A percentile compares a stretch with the other conserved stretches of the same genome.
Evolutionary conservation across 1,140 invertebrate species (phyloP).

Genomic region (Parasteatoda tepidariorum): DNA sequence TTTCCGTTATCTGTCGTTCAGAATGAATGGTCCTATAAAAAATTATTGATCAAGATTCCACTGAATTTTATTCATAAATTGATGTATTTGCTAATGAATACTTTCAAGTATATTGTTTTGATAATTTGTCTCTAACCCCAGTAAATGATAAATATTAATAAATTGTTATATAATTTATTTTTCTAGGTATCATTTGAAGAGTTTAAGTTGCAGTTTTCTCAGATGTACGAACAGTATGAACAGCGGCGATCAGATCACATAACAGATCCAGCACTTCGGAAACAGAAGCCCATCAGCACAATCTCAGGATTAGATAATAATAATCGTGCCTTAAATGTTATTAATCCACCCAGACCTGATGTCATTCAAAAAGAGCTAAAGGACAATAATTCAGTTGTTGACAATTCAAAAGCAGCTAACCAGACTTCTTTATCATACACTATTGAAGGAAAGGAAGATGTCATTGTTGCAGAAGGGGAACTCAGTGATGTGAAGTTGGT

Average conservation of each 20-base stretch:
- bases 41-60: no score
- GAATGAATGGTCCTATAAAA: no score
- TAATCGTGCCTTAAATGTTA: constrained; percentile 51
- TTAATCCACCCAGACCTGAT: constrained; percentile 51
- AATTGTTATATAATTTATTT: constrained; percentile 20
- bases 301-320: constrained; percentile 92
- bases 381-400: constrained; percentile 13
- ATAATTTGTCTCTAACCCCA: no score
- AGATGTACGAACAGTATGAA: constrained; percentile 98
- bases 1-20: no score
- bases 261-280: constrained; percentile 89
- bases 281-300: constrained; percentile 93
- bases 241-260: constrained; percentile 92
- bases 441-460: background rate
- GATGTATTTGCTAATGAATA: background rate
- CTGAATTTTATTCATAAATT: background rate
- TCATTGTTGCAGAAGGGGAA: background rate
- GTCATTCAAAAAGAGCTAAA: constrained; percentile 38
- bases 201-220: constrained; percentile 93
- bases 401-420: constrained; percentile 1
- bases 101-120: no score
- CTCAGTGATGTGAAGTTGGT: background rate
- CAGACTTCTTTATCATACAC: background rate
- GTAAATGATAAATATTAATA: background rate
- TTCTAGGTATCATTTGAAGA: constrained; percentile 92